Evolutionary conservation across 1,140 invertebrate genomes (phyloP).

Genomic region (Tetranychus cinnabarinus): DNA sequence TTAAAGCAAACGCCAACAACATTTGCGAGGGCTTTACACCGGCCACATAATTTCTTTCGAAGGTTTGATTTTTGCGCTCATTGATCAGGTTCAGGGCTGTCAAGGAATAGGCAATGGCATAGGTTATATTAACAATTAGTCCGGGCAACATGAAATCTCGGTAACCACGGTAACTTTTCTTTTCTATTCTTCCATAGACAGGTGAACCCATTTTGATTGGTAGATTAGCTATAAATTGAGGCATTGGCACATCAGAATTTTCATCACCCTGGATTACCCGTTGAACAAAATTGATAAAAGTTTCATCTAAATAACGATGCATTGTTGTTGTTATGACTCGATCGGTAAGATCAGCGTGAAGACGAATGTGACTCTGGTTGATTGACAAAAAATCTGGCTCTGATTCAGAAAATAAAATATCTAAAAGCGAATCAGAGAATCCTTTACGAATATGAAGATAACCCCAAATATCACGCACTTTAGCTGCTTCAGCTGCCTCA

Average conservation of each 20-base stretch:
- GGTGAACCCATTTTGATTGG: constrained; percentile 41
- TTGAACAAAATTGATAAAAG: neutral
- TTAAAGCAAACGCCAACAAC: constrained; percentile 43
- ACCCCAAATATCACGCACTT: constrained; percentile 10
- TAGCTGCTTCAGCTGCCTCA: neutral
- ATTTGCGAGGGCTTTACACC: constrained; percentile 69
- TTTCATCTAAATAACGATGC: neutral
- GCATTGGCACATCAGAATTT: neutral
- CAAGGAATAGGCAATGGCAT: constrained; percentile 78
- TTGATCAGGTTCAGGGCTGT: constrained; percentile 72
- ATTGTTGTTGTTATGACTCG: neutral
- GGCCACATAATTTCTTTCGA: constrained; percentile 65
- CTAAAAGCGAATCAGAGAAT: constrained; percentile 4
- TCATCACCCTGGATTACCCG: neutral
- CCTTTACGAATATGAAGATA: constrained; percentile 5
- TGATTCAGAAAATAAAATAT: neutral
- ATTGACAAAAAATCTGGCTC: neutral
- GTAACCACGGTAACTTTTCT: neutral
- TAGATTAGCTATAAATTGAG: neutral
- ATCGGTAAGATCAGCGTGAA: constrained; percentile 3
- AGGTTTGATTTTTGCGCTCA: constrained; percentile 60
- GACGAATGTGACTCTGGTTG: neutral
- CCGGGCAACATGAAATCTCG: constrained; percentile 67
- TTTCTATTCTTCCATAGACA: constrained; percentile 43
- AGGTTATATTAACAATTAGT: constrained; percentile 74